Base-by-base conservation (phyloP, 1,140 invertebrate species). In the Hormaphis cornu region DNA sequence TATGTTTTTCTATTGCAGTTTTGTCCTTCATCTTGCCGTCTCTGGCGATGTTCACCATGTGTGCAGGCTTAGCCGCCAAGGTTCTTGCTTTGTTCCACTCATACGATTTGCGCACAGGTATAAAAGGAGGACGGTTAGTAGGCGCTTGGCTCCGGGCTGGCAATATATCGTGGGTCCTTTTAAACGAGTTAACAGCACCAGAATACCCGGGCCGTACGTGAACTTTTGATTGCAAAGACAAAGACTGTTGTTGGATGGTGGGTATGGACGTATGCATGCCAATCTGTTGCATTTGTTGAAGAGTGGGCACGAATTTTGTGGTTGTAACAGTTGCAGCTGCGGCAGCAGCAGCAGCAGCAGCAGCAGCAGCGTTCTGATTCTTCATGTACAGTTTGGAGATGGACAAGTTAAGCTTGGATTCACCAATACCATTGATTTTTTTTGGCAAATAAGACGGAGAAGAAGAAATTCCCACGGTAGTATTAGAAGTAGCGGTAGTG, bases 181-280 rank as follows among this genome's bases (percentile, higher is more conserved):
- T 66, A 6, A 50, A 50, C 5, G 28, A 26, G 16, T 35, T 28
- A 42, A 66, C 50, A 8, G 44, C 61, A 5, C 46, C 46, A 5
- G 61, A 18, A 1, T 16, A 66, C 3, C 61, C 61, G 10, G 61
- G 61, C 0, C 61, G 61, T 0, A 50, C 44, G 28, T 33, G 50
- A 22, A 28, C 44, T 2, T 48, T 50, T 1, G 61, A 20, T 3
- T 66, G 44, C 16, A 14, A 0, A 18, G 61, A 22, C 6, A 16
- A 20, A 18, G 42, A 14, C 14, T 20, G 61, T 22, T 30, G 61
- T 50, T 50, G 44, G 14, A 66, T 26, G 28, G 6, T 66, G 7
- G 61, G 61, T 16, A 66, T 66, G 5, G 61, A 66, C 12, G 61
- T 66, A 30, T 66, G 61, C 61, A 66, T 66, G 20, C 61, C 61